Percentiles rank a stretch among this genome's conserved stretches.
Evolutionary conservation across 1,140 invertebrate species (phyloP).

Genomic region (Sitodiplosis mosellana): DNA sequence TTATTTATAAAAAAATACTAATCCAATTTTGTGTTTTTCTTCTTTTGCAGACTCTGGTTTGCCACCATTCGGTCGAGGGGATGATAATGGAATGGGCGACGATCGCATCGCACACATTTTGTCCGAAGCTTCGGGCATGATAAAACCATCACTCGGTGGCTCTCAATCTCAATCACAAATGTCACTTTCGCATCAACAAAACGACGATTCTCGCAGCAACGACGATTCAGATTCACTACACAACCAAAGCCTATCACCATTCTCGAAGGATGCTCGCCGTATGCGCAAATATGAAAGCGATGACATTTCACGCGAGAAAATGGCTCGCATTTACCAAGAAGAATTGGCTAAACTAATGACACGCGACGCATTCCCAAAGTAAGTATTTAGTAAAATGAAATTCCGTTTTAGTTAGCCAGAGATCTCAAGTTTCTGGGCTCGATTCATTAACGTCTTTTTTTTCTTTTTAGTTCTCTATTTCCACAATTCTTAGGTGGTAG

Average conservation of each 20-base stretch:
- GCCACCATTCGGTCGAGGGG: conserved; percentile 48
- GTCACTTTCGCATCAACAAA: conserved; percentile 5
- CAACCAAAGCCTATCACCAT: conserved; percentile 52
- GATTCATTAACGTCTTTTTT: no score
- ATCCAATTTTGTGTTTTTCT: no score
- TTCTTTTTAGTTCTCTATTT: conserved; percentile 50
- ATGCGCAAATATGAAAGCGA: conserved; percentile 78
- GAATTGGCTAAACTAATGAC: conserved; percentile 82
- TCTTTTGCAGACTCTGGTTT: conserved; percentile 32
- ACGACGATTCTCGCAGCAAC: conserved; percentile 46
- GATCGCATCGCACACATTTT: conserved; percentile 88
- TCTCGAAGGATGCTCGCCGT: conserved; percentile 47
- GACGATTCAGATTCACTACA: conserved; percentile 68
- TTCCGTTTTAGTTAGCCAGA: no score
- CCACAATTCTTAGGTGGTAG: conserved; percentile 58
- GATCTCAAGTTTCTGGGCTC: no score
- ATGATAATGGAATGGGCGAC: conserved; percentile 63
- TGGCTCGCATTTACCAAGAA: conserved; percentile 91
- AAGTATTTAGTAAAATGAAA: no score
- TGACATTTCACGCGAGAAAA: conserved; percentile 92
- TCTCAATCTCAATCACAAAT: conserved; percentile 5
- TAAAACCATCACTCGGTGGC: conserved; percentile 26
- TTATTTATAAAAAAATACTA: no score
- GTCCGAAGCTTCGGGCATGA: conserved; percentile 67
- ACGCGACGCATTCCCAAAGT: conserved; percentile 52